phyloP scores from a whole-genome alignment of 2,888 invertebrate genomes.

The Nysson spinosus region DNA sequence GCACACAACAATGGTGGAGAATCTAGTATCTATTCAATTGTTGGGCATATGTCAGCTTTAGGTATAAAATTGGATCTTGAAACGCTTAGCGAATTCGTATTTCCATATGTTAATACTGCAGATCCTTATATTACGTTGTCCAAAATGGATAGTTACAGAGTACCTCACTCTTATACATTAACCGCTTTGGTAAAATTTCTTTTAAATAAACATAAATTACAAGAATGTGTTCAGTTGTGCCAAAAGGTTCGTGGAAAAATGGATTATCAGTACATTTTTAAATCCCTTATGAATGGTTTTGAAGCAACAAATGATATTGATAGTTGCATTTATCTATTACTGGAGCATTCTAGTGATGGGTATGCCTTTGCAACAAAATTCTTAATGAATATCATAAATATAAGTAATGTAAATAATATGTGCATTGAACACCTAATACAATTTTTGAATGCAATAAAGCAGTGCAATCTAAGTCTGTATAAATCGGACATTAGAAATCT shows the following conservation, averaged over 20 bases:
- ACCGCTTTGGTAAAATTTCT: conserved; percentile 79
- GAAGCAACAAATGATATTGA: conserved; percentile 77
- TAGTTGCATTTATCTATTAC: conserved; percentile 60
- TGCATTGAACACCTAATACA: no score
- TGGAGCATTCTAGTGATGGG: background rate
- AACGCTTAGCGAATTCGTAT: conserved; percentile 79
- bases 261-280: conserved; percentile 78
- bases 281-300: conserved; percentile 79
- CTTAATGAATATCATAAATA: background rate
- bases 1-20: conserved; percentile 79
- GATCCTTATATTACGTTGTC: conserved; percentile 79
- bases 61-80: conserved; percentile 80
- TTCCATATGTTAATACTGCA: conserved; percentile 80
- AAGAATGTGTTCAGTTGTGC: conserved; percentile 34
- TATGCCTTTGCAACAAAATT: conserved; percentile 2
- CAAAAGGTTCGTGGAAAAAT: conserved; percentile 60
- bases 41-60: conserved; percentile 80
- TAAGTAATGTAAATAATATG: no score
- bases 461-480: no score
- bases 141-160: conserved; percentile 78
- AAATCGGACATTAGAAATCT: no score
- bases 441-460: background rate
- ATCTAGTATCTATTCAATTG: conserved; percentile 79
- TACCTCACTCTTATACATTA: conserved; percentile 74
- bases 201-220: conserved; percentile 77